These are phyloP conservation scores for Harpagus bidentatus DNA, from an alignment of 2,113 vertebrate species.

Conservation along the genomic window DNA sequence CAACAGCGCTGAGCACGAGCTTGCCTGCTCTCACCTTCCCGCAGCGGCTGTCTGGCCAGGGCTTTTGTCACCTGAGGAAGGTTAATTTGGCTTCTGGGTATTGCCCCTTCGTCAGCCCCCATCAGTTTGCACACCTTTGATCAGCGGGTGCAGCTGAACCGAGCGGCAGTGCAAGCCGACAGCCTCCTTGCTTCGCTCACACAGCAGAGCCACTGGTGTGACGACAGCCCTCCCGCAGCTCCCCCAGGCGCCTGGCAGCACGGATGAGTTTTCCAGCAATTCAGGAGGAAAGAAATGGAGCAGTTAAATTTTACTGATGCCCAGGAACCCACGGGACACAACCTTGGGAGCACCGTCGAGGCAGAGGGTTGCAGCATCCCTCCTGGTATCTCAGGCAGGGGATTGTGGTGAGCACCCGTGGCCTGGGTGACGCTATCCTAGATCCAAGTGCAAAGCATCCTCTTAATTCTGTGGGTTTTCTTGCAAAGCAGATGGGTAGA, in stretches of 20 bases:
- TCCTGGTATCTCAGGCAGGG: background rate
- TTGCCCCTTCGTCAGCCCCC: background rate
- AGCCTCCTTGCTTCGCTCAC: background rate
- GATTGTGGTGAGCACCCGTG: background rate
- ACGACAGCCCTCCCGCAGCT: background rate
- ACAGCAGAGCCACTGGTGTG: too few relatives aligned
- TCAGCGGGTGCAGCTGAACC: background rate
- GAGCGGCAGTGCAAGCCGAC: accelerated
- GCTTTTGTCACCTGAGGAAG: background rate
- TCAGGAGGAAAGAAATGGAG: background rate
- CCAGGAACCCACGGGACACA: accelerated
- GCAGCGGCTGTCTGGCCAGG: accelerated
- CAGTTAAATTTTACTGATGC: background rate
- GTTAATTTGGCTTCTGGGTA: background rate
- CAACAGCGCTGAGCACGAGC: accelerated
- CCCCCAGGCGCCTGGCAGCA: background rate
- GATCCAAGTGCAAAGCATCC: background rate
- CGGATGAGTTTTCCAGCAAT: background rate
- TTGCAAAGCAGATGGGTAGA: background rate
- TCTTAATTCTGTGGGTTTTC: background rate
- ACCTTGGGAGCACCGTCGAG: accelerated
- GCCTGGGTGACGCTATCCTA: background rate
- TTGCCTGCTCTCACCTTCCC: background rate
- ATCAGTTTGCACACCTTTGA: background rate
- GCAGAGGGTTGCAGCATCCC: background rate